Evolutionary conservation across 2,888 invertebrate species (phyloP), one percentile per base, ranked within the genome.

Genomic region (Drosophila mercatorum): DNA sequence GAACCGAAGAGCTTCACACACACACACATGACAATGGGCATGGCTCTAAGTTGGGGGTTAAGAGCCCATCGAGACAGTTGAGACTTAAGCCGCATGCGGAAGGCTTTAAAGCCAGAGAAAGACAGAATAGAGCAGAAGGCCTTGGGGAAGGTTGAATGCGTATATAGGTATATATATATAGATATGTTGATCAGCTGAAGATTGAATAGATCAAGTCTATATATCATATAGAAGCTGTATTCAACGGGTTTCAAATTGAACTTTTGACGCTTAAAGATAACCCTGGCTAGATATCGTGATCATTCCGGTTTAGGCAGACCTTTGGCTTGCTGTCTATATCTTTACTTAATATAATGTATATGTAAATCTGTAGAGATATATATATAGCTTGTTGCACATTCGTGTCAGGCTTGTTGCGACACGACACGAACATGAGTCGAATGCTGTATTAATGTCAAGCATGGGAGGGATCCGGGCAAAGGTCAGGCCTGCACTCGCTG

Each of bases 401-500:
- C 22, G 22, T 22, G 22, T 22, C 22, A 22, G 22, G 22, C 34
- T 14, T 34, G 52, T 31, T 46, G 7, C 34, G 40, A 34, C 47
- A 49, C 41, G 34, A 49, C 59, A 60, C 60, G 64, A 51, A 62
- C 46, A 46, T 26, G 62, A 43, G 51, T 65, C 36, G 44, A 63
- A n/a, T 62, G 52, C 38, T 52, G 46, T 22, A 56, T 44, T 55
- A 72, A 72, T 76, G 77, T 72, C 73, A 67, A 12, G 6, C 22
- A n/a, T 5, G 12, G 28, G 47, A 7, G 12, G 28, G 47, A 7
- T 55, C 47, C 17, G 49, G 67, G 43, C 57, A 77, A 77, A 66
- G 66, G 57, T 68, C 77, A 66, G 63, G 57, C 28, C 26, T 31
- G 49, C 60, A 70, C 52, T 28, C 47, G 26, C 52, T 58, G 72